These are phyloP conservation scores for Pachydiplax longipennis DNA, from an alignment of 2,888 invertebrate genomes.

Conservation along the genomic window DNA sequence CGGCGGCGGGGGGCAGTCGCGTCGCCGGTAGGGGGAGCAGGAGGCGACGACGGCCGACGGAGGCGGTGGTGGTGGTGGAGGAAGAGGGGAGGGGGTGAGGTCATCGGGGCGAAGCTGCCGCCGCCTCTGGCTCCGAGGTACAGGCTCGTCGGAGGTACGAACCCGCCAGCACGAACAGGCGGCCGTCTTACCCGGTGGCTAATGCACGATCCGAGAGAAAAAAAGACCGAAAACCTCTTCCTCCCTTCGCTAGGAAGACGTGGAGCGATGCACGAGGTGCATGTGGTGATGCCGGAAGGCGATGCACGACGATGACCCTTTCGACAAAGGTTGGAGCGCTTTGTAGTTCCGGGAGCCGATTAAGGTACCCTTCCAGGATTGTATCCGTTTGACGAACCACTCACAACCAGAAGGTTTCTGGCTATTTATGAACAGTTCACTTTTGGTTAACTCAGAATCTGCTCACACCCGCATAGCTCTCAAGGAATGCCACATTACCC, in stretches of 20 bases:
- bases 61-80: constrained; percentile 52
- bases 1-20: constrained; percentile 46
- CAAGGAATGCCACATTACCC: no score
- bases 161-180: constrained; percentile 15
- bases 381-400: no score
- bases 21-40: background rate
- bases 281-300: background rate
- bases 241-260: no score
- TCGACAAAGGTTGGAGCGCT: background rate
- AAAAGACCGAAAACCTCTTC: background rate
- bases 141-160: constrained; percentile 47
- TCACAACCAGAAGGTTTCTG: no score
- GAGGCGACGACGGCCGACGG: constrained; percentile 17
- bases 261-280: no score
- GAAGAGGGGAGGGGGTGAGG: background rate
- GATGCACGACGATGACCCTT: background rate
- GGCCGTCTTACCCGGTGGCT: constrained; percentile 11
- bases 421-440: no score
- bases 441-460: no score
- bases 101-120: background rate
- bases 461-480: no score
- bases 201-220: background rate
- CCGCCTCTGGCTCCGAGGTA: constrained; percentile 2
- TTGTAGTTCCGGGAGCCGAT: no score
- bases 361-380: no score